These are phyloP conservation scores for Branchipolynoe longqiensis DNA, from an alignment of 2,888 invertebrate genomes.

Conservation along the genomic window DNA sequence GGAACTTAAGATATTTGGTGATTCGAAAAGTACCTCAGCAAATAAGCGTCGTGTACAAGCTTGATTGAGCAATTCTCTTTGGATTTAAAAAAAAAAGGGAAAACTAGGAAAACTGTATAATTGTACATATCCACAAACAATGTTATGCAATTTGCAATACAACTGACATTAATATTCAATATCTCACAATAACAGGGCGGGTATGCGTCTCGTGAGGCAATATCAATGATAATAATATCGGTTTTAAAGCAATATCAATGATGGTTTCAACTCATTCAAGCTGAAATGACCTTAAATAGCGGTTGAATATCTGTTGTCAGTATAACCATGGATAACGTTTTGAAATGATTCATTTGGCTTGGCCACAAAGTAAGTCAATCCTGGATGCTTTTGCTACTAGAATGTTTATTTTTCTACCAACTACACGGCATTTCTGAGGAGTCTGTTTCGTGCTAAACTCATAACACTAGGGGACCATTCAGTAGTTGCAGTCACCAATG, in stretches of 20 bases:
- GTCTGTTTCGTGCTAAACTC: constrained; percentile 31
- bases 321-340: not conserved
- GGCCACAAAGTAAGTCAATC: not conserved
- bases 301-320: not conserved
- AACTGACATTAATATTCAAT: not conserved
- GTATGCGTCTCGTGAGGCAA: not conserved
- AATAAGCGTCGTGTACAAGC: not conserved
- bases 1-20: not conserved
- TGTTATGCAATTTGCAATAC: not conserved
- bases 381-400: constrained; percentile 44
- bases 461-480: constrained; percentile 52
- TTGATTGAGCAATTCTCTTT: not conserved
- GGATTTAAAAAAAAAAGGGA: not conserved
- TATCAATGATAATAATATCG: not conserved
- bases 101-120: not conserved
- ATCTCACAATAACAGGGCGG: constrained; percentile 14
- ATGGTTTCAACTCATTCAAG: not conserved
- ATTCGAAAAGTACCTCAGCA: constrained; percentile 35
- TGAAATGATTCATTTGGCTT: not conserved
- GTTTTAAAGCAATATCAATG: constrained; percentile 12
- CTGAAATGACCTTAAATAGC: not conserved
- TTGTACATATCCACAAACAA: not conserved
- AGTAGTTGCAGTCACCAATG: constrained; percentile 18
- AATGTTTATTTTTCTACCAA: constrained; percentile 53
- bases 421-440: constrained; percentile 28